These are phyloP conservation scores for Dynastes hyllus DNA, from an alignment of 2,888 invertebrate genomes.

Conservation along the genomic window DNA sequence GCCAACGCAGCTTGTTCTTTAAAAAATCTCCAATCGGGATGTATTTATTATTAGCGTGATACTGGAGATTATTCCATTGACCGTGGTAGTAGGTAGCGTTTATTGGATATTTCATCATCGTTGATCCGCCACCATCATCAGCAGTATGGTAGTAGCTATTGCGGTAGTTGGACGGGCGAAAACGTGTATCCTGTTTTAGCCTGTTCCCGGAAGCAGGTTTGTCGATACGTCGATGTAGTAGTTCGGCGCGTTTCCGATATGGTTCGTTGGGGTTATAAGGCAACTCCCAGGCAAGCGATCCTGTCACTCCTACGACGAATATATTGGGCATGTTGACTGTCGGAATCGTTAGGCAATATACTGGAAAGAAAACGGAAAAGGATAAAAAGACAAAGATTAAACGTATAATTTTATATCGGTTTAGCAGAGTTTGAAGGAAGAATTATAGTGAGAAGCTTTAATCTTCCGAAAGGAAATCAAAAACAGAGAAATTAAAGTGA, in stretches of 20 bases:
- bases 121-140: neutral
- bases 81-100: conserved; percentile 20
- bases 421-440: neutral
- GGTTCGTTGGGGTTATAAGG: conserved; percentile 72
- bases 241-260: conserved; percentile 38
- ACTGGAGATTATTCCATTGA: conserved; percentile 16
- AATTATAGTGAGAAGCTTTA: neutral
- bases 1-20: conserved; percentile 31
- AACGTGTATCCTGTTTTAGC: conserved; percentile 42
- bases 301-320: conserved; percentile 82
- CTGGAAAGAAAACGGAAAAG: conserved; percentile 65
- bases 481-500: no score
- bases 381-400: conserved; percentile 16
- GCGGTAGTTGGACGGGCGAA: conserved; percentile 35
- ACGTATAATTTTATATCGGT: neutral
- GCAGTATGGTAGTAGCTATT: conserved; percentile 16
- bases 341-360: conserved; percentile 78
- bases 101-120: conserved; percentile 32
- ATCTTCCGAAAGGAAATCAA: neutral
- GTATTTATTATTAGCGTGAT: conserved; percentile 5
- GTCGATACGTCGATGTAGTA: conserved; percentile 45
- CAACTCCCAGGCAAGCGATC: conserved; percentile 84
- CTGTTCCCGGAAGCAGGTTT: conserved; percentile 41
- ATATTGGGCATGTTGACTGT: conserved; percentile 74
- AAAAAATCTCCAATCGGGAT: conserved; percentile 1